These are phyloP conservation scores for Dolichomitus sp. DNA, from an alignment of 2,888 invertebrate genomes.

Conservation along the genomic window DNA sequence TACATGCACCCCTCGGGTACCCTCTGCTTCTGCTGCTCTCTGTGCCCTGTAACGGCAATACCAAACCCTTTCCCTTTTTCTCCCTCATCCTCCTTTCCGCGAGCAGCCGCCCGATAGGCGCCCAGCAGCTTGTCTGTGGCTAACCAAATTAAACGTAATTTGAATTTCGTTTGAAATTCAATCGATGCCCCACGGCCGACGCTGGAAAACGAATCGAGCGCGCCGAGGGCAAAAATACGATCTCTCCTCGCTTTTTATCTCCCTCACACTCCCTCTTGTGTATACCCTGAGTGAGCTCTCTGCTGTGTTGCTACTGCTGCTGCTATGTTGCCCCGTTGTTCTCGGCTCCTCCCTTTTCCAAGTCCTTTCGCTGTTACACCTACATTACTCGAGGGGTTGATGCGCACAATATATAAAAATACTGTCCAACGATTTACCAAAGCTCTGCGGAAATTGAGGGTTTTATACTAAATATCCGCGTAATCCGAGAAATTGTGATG, in stretches of 20 bases:
- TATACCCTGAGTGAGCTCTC: not conserved
- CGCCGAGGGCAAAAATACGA: conserved; percentile 4
- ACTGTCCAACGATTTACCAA: not conserved
- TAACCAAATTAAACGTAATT: conserved; percentile 84
- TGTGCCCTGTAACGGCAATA: conserved; percentile 4
- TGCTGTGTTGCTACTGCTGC: not conserved
- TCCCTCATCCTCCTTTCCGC: conserved; percentile 4
- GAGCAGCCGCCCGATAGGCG: conserved; percentile 27
- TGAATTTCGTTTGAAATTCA: conserved; percentile 85
- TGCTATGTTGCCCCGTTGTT: not conserved
- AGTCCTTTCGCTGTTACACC: conserved; percentile 27
- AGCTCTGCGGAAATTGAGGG: not conserved
- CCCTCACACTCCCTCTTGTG: too few relatives aligned
- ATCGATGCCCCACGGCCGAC: conserved; percentile 75
- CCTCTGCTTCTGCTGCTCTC: conserved; percentile 1
- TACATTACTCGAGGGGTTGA: conserved; percentile 29
- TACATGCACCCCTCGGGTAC: conserved; percentile 12
- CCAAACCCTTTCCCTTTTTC: conserved; percentile 40
- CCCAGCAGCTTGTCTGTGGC: conserved; percentile 69
- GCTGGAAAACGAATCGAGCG: conserved; percentile 37
- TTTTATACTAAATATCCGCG: not conserved
- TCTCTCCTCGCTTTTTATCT: conserved; percentile 4
- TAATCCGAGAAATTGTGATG: not conserved
- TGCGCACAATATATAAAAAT: conserved; percentile 12
- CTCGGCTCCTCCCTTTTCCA: not conserved